These are phyloP conservation scores for Drosophila meridionalis DNA, from an alignment of 2,888 invertebrate species.

Conservation along the genomic window DNA sequence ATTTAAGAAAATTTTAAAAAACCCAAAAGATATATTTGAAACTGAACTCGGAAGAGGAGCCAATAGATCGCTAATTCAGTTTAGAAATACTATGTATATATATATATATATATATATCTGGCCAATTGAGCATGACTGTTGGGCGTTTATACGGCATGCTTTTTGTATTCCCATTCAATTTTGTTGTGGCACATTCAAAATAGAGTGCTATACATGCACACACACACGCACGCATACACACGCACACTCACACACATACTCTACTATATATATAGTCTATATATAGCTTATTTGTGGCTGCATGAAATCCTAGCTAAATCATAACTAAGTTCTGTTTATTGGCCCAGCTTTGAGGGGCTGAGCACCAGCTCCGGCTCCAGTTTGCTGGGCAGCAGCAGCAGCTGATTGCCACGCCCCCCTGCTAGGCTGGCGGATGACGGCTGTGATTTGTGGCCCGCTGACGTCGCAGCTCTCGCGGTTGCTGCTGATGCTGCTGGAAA, in stretches of 20 bases:
- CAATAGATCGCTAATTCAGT: not conserved
- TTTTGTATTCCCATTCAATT: slow-evolving; percentile 4
- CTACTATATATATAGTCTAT: slow-evolving; percentile 33
- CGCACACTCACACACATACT: slow-evolving; percentile 19
- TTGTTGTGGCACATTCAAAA: slow-evolving; percentile 72
- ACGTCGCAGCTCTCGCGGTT: not conserved
- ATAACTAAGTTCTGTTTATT: slow-evolving; percentile 57
- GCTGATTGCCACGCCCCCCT: slow-evolving; percentile 59
- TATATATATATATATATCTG: not conserved
- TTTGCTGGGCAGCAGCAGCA: slow-evolving; percentile 65
- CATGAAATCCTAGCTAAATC: slow-evolving; percentile 68
- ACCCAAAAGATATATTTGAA: not conserved
- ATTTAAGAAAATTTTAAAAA: slow-evolving; percentile 1
- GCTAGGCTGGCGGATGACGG: slow-evolving; percentile 65
- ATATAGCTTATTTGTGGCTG: slow-evolving; percentile 44
- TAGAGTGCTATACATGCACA: slow-evolving; percentile 33
- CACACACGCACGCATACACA: slow-evolving; percentile 7
- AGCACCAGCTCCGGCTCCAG: slow-evolving; percentile 84
- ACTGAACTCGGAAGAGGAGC: not conserved
- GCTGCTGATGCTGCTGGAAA: slow-evolving; percentile 7
- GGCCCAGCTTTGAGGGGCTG: slow-evolving; percentile 85
- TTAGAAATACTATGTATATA: not conserved
- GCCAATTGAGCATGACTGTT: slow-evolving; percentile 42
- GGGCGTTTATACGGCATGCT: slow-evolving; percentile 23
- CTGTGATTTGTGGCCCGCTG: slow-evolving; percentile 57